Conservation (phyloP, 1,140 invertebrate genomes). For the Episyrphus balteatus region DNA sequence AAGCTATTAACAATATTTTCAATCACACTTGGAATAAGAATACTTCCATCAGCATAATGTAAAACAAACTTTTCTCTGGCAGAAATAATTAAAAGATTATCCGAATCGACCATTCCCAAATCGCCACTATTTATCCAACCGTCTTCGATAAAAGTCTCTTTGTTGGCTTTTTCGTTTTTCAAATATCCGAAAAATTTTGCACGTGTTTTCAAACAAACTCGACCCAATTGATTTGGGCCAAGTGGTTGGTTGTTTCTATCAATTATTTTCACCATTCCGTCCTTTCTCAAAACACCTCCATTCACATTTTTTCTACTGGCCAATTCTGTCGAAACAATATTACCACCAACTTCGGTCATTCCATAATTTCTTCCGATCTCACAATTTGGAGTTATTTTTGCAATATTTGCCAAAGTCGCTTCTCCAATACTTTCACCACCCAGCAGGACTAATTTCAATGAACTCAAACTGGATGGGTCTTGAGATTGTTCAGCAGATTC, state of each 20-base stretch:
- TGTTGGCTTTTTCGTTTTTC: not conserved
- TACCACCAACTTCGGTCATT: constrained; percentile 1
- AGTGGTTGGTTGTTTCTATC: constrained; percentile 1
- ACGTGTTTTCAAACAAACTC: not conserved
- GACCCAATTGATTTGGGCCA: constrained; percentile 1
- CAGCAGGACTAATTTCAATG: not conserved
- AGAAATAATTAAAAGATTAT: not conserved
- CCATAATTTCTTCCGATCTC: constrained; percentile 1
- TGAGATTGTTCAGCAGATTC: not conserved
- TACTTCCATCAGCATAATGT: too few relatives aligned
- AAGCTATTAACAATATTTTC: too few relatives aligned
- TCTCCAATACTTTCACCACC: constrained; percentile 1
- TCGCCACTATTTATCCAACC: constrained; percentile 3
- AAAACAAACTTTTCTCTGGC: not conserved
- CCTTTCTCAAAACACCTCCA: not conserved
- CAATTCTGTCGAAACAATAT: not conserved
- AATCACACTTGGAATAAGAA: too few relatives aligned
- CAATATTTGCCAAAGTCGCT: not conserved
- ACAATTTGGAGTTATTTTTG: not conserved
- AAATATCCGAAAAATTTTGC: not conserved
- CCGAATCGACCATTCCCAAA: constrained; percentile 4
- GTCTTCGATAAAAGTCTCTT: not conserved
- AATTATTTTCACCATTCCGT: constrained; percentile 1
- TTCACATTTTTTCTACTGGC: not conserved
- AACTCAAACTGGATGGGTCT: not conserved